Evolutionary conservation across 2,113 vertebrate genomes (phyloP).

Genomic region (Embiotoca jacksoni): DNA sequence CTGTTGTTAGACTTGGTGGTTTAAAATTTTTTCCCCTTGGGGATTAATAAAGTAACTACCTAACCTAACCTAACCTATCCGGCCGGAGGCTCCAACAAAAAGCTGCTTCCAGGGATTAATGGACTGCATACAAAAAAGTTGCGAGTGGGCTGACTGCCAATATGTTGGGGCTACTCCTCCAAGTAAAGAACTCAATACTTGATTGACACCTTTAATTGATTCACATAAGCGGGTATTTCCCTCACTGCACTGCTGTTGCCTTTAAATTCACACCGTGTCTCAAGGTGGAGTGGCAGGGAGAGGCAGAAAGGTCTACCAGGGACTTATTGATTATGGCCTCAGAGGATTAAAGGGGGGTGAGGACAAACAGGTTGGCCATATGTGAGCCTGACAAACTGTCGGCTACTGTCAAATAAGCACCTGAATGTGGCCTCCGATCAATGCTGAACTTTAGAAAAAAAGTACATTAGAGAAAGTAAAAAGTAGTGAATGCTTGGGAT

Average conservation of each 20-base stretch:
- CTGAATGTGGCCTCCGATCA: slow-evolving; percentile 4
- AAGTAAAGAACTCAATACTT: slow-evolving; percentile 19
- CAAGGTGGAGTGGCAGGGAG: slow-evolving; percentile 78
- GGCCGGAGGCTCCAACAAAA: neutral
- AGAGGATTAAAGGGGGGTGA: slow-evolving; percentile 63
- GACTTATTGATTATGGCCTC: slow-evolving; percentile 75
- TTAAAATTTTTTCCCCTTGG: too few relatives aligned
- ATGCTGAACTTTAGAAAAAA: slow-evolving; percentile 10
- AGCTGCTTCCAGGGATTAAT: slow-evolving; percentile 4
- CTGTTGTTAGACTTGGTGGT: neutral
- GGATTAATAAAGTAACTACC: too few relatives aligned
- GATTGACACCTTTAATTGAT: slow-evolving; percentile 57
- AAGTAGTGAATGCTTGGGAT: slow-evolving; percentile 17
- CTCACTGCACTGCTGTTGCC: slow-evolving; percentile 55
- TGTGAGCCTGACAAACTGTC: slow-evolving; percentile 59
- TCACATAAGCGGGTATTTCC: slow-evolving; percentile 54
- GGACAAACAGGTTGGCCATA: slow-evolving; percentile 67
- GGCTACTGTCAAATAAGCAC: slow-evolving; percentile 41
- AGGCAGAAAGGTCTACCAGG: slow-evolving; percentile 59
- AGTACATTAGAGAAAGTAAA: slow-evolving; percentile 8
- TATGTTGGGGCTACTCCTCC: slow-evolving; percentile 13
- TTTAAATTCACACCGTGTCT: slow-evolving; percentile 78
- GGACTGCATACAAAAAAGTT: slow-evolving; percentile 11
- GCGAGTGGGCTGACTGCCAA: slow-evolving; percentile 4
- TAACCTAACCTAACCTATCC: too few relatives aligned